Base-by-base conservation (phyloP, 1,140 invertebrate species). In the Drosophila murphyi region DNA sequence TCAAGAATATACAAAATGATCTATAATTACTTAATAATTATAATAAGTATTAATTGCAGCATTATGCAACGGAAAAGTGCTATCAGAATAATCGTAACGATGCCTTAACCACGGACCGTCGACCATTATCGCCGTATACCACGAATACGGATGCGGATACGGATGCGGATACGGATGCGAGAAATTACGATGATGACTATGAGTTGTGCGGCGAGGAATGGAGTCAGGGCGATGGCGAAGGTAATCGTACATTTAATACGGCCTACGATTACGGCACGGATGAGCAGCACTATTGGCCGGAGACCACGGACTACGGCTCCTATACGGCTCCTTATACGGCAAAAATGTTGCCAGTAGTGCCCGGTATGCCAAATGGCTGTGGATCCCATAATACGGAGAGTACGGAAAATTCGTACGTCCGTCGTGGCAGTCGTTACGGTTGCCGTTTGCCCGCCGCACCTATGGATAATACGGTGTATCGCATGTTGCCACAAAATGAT, bases 81-180 rank as follows among this genome's bases (percentile, higher is more conserved):
- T 90, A 85, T 65, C 93, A 93, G 65, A 92, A 93, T 73, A 92
- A 92, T 56, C 94, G 95, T 89, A 95, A 95, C 78, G 97, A 98
- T 93, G 97, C 97, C 76, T 94, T 98, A 70, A 98, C 96, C 91
- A 98, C 98, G 8, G 98, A 98, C 93, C 98, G 97, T 93, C 94
- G 97, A 93, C 97, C 97, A 78, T 95, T 82, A 75, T 67, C 10
- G 78, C 2, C 8, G 20, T 20, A 20, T 20, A 20, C 20, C 1
- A 20, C 20, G 20, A 20, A 20, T 20, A 20, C 20, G 20, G 20
- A 20, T 20, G 20, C 20, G 20, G 20, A 20, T 0, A 20, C 20
- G 20, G 20, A 20, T 20, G 20, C 20, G 20, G 20, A 20, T 20
- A 20, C 20, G 20, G 20, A 20, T 20, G 20, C 20, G 20, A 20